Conservation (phyloP, 2,888 invertebrate species). For the Diplazon laetatorius region DNA sequence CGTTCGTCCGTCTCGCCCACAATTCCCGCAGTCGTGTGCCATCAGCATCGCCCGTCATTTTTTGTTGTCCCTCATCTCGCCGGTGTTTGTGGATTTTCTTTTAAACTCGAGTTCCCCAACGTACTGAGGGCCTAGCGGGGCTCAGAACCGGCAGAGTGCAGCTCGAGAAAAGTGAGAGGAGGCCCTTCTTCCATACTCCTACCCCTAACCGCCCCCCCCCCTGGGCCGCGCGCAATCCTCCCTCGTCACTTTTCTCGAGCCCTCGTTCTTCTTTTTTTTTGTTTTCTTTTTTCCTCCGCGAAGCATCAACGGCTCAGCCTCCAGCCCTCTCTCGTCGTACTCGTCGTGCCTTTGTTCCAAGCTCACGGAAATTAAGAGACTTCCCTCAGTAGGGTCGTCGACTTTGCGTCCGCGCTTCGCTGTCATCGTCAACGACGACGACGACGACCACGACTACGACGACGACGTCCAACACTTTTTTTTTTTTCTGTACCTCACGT, state of each 20-base stretch:
- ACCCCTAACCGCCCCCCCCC: not conserved
- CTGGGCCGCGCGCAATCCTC: too few species aligned
- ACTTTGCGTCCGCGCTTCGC: constrained; percentile 67
- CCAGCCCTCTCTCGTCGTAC: constrained; percentile 64
- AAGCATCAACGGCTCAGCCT: constrained; percentile 8
- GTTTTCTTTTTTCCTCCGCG: constrained; percentile 54
- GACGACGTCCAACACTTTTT: constrained; percentile 54
- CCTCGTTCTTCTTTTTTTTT: too few species aligned
- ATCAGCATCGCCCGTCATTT: constrained; percentile 51
- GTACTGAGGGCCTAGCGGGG: constrained; percentile 44
- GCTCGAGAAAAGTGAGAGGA: constrained; percentile 59
- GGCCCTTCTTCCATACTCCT: constrained; percentile 46
- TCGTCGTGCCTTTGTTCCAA: constrained; percentile 70
- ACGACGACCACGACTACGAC: too few species aligned
- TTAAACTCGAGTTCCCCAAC: constrained; percentile 53
- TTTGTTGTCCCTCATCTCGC: constrained; percentile 60
- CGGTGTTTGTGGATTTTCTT: constrained; percentile 54
- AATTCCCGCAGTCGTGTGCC: constrained; percentile 41
- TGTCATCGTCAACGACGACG: constrained; percentile 61
- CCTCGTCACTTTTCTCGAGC: constrained; percentile 72
- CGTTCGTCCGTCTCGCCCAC: constrained; percentile 48
- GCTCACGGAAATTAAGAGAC: constrained; percentile 79
- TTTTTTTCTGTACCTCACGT: too few species aligned
- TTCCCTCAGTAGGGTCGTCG: constrained; percentile 70
- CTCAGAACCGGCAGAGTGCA: constrained; percentile 45